phyloP scores from a whole-genome alignment of 2,113 vertebrate species.

The Carassius gibelio region DNA sequence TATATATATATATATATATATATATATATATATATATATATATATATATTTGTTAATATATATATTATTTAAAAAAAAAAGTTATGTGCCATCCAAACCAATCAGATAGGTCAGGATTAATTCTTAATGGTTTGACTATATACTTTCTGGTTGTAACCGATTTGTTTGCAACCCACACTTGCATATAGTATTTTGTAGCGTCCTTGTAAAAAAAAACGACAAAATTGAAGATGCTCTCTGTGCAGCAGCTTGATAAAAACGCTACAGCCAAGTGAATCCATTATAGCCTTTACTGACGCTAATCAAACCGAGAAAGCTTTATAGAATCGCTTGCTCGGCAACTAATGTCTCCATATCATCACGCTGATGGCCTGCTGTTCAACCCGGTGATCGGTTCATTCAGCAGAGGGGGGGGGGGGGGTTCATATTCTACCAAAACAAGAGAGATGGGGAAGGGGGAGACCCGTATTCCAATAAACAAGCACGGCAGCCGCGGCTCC shows the following conservation, averaged over 20 bases:
- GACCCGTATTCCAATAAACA: conserved; percentile 62
- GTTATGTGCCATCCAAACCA: background rate
- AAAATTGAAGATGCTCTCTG: background rate
- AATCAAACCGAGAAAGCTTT: background rate
- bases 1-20: no score
- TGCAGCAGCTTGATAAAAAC: background rate
- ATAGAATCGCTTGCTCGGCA: conserved; percentile 6
- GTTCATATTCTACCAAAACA: conserved; percentile 68
- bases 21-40: no score
- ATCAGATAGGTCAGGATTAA: background rate
- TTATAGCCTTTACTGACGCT: background rate
- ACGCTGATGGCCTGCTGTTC: conserved; percentile 32
- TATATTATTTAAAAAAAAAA: background rate
- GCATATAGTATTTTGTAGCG: background rate
- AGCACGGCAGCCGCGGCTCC: conserved; percentile 63
- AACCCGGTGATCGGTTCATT: conserved; percentile 39
- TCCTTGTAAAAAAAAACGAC: background rate
- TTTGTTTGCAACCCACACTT: background rate
- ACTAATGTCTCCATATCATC: conserved; percentile 28
- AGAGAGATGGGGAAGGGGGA: conserved; percentile 60
- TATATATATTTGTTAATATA: no score
- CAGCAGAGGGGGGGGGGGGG: conserved; percentile 45
- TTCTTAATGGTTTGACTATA: background rate
- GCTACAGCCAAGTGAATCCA: background rate
- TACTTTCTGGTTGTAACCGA: background rate